phyloP scores from a whole-genome alignment of 1,140 invertebrate species.

The Musca vetustissima region DNA sequence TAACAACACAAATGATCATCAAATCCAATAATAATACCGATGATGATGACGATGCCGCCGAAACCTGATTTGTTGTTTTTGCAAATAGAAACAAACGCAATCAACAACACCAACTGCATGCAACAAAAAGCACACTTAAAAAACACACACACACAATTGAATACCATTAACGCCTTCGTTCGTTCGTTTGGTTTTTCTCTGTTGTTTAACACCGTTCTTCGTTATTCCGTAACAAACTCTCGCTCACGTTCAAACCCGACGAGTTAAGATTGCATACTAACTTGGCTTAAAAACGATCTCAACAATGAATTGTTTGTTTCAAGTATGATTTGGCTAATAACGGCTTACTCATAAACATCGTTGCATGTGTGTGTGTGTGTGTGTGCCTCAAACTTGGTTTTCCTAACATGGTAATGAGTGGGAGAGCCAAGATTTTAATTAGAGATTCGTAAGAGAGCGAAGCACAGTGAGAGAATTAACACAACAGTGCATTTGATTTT shows the following conservation, averaged over 20 bases:
- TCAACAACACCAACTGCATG: not conserved
- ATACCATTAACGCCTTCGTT: conserved; percentile 7
- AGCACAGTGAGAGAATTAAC: no score
- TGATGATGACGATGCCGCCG: no score
- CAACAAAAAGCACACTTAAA: not conserved
- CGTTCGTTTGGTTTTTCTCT: not conserved
- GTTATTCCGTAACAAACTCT: not conserved
- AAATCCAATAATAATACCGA: no score
- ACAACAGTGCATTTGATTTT: no score
- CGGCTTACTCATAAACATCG: not conserved
- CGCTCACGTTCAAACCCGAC: not conserved
- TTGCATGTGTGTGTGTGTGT: not conserved
- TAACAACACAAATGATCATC: no score
- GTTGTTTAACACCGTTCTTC: not conserved
- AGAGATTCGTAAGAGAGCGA: no score
- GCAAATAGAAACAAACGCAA: no score
- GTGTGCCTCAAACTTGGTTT: no score
- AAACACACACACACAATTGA: conserved; percentile 5
- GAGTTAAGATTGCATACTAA: conserved; percentile 13
- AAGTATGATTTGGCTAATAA: not conserved
- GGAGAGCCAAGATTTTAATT: no score
- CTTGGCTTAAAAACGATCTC: conserved; percentile 3
- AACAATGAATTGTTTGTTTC: not conserved
- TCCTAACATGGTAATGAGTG: no score
- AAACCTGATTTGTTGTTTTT: no score